phyloP scores from a whole-genome alignment of 2,888 invertebrate species.

The Ophonus ardosiacus region DNA sequence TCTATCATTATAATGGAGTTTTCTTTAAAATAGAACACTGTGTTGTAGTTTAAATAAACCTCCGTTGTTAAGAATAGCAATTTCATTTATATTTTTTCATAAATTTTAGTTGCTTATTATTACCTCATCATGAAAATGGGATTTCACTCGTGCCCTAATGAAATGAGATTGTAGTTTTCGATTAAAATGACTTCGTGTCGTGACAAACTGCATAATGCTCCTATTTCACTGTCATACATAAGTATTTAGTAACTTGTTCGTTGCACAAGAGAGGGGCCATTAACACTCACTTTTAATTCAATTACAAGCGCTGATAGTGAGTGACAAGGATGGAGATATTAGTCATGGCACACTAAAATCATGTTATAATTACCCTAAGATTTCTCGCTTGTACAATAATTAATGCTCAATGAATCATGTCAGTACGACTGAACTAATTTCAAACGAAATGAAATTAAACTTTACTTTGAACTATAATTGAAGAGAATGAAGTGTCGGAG shows the following conservation, averaged over 20 bases:
- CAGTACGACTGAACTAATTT: conserved; percentile 6
- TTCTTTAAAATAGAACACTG: too few species aligned
- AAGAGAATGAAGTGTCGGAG: neutral
- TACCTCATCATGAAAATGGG: too few species aligned
- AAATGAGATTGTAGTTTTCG: neutral
- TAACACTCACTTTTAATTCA: conserved; percentile 59
- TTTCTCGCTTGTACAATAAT: conserved; percentile 13
- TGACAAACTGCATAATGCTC: conserved; percentile 35
- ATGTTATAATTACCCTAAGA: conserved; percentile 44
- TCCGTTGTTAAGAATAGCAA: too few species aligned
- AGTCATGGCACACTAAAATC: conserved; percentile 36
- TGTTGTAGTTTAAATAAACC: too few species aligned
- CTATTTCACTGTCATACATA: conserved; percentile 43
- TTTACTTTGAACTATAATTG: neutral
- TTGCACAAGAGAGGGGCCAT: conserved; percentile 56
- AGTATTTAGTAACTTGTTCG: conserved; percentile 56
- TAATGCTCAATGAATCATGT: conserved; percentile 8
- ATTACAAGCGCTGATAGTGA: conserved; percentile 42
- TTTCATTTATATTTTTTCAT: too few species aligned
- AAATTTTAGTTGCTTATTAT: too few species aligned
- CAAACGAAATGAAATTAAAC: neutral
- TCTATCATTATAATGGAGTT: too few species aligned
- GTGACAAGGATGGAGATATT: conserved; percentile 14
- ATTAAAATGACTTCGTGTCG: neutral
- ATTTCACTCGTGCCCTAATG: too few species aligned